phyloP scores from a whole-genome alignment of 2,113 vertebrate species.

The Callospermophilus lateralis region DNA sequence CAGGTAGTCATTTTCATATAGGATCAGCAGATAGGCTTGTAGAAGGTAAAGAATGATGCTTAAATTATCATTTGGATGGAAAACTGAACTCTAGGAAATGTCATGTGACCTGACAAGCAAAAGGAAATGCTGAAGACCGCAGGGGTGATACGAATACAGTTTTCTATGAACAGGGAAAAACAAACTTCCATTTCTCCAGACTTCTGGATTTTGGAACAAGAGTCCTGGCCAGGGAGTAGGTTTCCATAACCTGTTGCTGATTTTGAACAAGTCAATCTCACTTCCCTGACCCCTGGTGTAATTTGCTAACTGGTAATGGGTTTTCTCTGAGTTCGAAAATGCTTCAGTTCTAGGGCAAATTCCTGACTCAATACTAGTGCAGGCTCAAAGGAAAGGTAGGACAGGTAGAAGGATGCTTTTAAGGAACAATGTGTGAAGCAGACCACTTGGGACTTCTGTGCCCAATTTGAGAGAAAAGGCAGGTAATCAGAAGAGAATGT shows the following conservation, averaged over 20 bases:
- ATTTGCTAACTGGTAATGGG: background rate
- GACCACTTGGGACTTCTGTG: background rate
- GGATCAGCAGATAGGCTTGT: background rate
- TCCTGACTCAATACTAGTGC: rapidly evolving
- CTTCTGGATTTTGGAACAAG: background rate
- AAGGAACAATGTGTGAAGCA: background rate
- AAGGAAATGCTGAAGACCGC: background rate
- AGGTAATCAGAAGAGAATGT: background rate
- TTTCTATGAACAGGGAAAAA: too few relatives aligned
- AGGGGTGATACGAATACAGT: too few relatives aligned
- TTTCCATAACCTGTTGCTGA: background rate
- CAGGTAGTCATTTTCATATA: background rate
- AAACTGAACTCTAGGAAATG: background rate
- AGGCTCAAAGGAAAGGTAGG: background rate
- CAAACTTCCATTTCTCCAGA: background rate
- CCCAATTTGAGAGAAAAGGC: background rate
- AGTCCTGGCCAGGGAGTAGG: background rate
- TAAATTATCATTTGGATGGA: background rate
- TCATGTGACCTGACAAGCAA: background rate
- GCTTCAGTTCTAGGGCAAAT: background rate
- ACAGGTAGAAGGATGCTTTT: background rate
- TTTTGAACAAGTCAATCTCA: background rate
- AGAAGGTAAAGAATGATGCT: background rate
- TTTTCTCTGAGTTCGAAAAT: background rate
- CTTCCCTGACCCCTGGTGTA: background rate